phyloP scores from a whole-genome alignment of 2,888 invertebrate species.

The Limnephilus marmoratus region DNA sequence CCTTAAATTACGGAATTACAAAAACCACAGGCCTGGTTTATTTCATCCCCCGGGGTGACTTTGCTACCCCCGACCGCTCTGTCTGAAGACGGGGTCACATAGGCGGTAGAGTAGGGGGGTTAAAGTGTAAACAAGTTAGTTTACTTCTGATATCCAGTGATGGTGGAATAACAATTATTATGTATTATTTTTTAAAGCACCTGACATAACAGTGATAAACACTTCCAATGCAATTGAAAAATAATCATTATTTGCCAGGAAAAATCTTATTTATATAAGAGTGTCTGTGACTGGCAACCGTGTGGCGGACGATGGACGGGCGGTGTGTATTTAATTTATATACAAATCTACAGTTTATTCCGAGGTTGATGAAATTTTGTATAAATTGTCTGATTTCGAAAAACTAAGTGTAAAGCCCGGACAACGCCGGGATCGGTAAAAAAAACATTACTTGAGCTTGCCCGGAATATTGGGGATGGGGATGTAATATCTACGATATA shows the following conservation, averaged over 20 bases:
- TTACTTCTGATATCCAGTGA: not conserved
- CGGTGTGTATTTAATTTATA: too few relatives aligned
- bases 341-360: too few relatives aligned
- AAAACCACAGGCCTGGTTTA: constrained; percentile 57
- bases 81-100: not conserved
- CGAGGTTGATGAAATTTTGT: too few relatives aligned
- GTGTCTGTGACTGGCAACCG: too few relatives aligned
- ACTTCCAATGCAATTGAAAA: not conserved
- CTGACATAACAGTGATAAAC: not conserved
- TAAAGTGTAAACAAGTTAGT: not conserved
- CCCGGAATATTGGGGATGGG: too few relatives aligned
- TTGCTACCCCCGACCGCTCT: not conserved
- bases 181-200: not conserved
- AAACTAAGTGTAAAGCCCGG: too few relatives aligned
- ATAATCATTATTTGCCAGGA: not conserved
- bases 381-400: too few relatives aligned
- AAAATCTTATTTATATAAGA: too few relatives aligned
- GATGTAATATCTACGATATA: not conserved
- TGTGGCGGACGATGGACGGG: too few relatives aligned
- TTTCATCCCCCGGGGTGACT: constrained; percentile 47
- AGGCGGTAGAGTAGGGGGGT: not conserved
- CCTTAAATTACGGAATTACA: constrained; percentile 55
- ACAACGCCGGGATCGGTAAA: too few relatives aligned
- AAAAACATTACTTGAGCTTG: too few relatives aligned
- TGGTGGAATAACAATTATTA: not conserved